Evolutionary conservation across 1,140 invertebrate species (phyloP).

Genomic region (Drosophila paulistorum): DNA sequence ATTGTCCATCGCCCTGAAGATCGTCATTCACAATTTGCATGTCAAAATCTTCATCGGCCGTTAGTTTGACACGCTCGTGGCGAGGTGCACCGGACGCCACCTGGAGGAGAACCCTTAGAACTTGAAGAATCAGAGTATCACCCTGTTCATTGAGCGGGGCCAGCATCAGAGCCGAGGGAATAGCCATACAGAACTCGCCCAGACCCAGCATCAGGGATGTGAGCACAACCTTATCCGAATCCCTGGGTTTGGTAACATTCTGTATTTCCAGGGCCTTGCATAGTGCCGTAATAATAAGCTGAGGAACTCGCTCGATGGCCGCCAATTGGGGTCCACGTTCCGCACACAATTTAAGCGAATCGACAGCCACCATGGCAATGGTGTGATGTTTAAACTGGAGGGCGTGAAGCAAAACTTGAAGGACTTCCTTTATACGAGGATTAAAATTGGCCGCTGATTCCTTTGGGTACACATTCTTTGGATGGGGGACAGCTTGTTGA

Average conservation of each 20-base stretch:
- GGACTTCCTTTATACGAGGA: slow-evolving; percentile 90
- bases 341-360: slow-evolving; percentile 75
- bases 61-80: slow-evolving; percentile 75
- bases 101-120: slow-evolving; percentile 83
- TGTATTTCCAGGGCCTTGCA: slow-evolving; percentile 82
- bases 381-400: slow-evolving; percentile 86
- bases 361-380: slow-evolving; percentile 79
- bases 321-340: slow-evolving; percentile 74
- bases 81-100: slow-evolving; percentile 82
- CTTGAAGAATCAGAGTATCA: slow-evolving; percentile 85
- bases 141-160: slow-evolving; percentile 81
- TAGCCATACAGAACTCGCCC: slow-evolving; percentile 95
- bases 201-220: slow-evolving; percentile 94
- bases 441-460: slow-evolving; percentile 82
- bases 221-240: slow-evolving; percentile 89
- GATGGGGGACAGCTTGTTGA: slow-evolving; percentile 74
- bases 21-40: slow-evolving; percentile 89
- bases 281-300: slow-evolving; percentile 77
- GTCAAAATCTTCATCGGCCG: slow-evolving; percentile 87
- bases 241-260: slow-evolving; percentile 82
- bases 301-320: slow-evolving; percentile 72
- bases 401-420: slow-evolving; percentile 93
- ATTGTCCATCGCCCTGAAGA: slow-evolving; percentile 82
- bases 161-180: slow-evolving; percentile 67
- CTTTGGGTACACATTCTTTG: slow-evolving; percentile 61